phyloP scores from a whole-genome alignment of 2,113 vertebrate species.

The Nyctereutes procyonoides region DNA sequence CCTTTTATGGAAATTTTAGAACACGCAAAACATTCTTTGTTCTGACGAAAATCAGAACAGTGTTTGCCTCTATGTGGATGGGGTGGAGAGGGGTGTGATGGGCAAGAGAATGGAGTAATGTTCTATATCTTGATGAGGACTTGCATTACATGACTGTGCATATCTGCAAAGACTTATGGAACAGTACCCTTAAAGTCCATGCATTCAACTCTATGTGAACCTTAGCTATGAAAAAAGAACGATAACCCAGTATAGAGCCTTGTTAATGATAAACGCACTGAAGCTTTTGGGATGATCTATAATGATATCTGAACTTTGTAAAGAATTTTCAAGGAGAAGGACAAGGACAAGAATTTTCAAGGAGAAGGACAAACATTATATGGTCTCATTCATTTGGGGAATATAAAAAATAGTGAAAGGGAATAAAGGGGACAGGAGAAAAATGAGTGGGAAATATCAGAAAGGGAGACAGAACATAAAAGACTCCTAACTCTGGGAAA shows the following conservation, averaged over 20 bases:
- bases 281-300: background rate
- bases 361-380: no score
- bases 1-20: background rate
- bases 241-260: background rate
- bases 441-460: no score
- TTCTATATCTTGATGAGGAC: background rate
- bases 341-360: background rate
- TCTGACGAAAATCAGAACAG: background rate
- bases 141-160: background rate
- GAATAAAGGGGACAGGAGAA: no score
- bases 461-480: no score
- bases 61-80: no score
- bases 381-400: no score
- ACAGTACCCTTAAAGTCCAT: background rate
- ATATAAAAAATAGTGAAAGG: no score
- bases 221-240: background rate
- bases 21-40: background rate
- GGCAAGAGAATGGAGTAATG: accelerated
- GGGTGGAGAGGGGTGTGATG: no score
- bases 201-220: background rate
- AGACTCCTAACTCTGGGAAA: no score
- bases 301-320: background rate
- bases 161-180: background rate
- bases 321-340: background rate
- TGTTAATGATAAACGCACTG: background rate